Conservation (phyloP, 1,140 invertebrate species). For the Anoplolepis gracilipes region DNA sequence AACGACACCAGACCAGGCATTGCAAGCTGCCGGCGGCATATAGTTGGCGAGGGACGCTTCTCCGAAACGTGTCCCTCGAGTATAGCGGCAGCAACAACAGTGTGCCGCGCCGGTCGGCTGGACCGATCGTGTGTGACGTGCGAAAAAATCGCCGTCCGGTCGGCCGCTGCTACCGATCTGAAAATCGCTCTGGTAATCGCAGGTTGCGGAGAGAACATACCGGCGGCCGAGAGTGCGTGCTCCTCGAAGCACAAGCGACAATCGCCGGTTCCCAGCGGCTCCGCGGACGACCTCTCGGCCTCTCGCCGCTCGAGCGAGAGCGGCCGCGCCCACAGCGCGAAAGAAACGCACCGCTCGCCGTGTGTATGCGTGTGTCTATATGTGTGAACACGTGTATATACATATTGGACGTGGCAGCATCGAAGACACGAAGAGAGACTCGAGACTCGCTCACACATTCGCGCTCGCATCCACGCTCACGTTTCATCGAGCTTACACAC, state of each 20-base stretch:
- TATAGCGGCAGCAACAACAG: conserved; percentile 13
- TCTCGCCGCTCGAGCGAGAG: conserved; percentile 78
- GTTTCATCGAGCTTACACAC: conserved; percentile 4
- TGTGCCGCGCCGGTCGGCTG: not conserved
- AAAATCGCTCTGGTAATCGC: conserved; percentile 75
- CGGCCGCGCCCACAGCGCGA: conserved; percentile 81
- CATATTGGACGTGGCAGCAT: not conserved
- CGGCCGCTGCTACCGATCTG: conserved; percentile 74
- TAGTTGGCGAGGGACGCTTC: conserved; percentile 10
- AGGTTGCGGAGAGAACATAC: conserved; percentile 64
- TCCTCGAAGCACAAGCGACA: conserved; percentile 78
- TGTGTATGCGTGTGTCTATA: not conserved
- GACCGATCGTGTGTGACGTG: conserved; percentile 70
- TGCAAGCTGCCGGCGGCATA: conserved; percentile 20
- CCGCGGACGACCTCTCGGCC: conserved; percentile 81
- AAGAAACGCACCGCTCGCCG: conserved; percentile 74
- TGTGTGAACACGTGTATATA: not conserved
- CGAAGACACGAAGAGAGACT: conserved; percentile 34
- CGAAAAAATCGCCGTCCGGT: conserved; percentile 68
- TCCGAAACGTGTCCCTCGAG: conserved; percentile 65
- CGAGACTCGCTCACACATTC: conserved; percentile 1
- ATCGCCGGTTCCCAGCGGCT: conserved; percentile 82
- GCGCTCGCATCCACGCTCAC: conserved; percentile 38
- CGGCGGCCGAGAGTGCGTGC: conserved; percentile 70
- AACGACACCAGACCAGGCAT: conserved; percentile 31